Evolutionary conservation across 1,140 invertebrate genomes (phyloP), one percentile per base, ranked within the genome.

Genomic region (Acromyrmex heyeri): DNA sequence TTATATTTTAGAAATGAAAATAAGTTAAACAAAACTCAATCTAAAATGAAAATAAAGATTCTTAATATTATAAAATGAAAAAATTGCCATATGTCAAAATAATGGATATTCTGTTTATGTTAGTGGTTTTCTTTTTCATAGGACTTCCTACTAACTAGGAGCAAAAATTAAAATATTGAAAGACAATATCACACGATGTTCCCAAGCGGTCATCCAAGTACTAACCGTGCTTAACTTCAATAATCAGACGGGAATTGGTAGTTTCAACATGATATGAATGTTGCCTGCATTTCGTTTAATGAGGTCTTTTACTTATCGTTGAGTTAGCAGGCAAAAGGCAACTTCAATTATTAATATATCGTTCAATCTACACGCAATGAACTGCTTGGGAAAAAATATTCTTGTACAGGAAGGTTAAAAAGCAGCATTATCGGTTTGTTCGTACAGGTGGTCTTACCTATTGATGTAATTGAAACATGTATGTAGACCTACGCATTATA

Each of bases 401-500:
- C 5, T 14, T 57, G 30, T 34, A 50, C 12, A 24, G 8, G 18
- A 57, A 55, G 30, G 2, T 44, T 69, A 57, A 38, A 79, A 16
- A 69, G 10, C n/a, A 81, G 21, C 30, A 59, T 27, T 12, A 18
- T 64, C 16, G 34, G 14, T 67, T 57, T 55, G 6, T 81, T 30
- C 21, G 18, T 16, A 38, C 16, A 81, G 61, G 44, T 24, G 72
- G 18, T 8, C 50, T 38, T 38, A 64, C 24, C 24, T 27, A 81
- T 69, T 57, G 44, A 70, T 50, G 14, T 81, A 81, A 81, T 69
- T 30, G 21, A 70, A 18, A 24, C 24, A 57, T 50, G 14, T 10
- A 44, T 57, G n/a, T 38, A 81, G 48, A 70, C 16, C 12, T 70
- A n/a, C 14, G 8, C 27, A n/a, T 44, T 59, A 76, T 21, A 8